Base-by-base conservation (phyloP, 2,113 vertebrate genomes). In the Cisticola juncidis region DNA sequence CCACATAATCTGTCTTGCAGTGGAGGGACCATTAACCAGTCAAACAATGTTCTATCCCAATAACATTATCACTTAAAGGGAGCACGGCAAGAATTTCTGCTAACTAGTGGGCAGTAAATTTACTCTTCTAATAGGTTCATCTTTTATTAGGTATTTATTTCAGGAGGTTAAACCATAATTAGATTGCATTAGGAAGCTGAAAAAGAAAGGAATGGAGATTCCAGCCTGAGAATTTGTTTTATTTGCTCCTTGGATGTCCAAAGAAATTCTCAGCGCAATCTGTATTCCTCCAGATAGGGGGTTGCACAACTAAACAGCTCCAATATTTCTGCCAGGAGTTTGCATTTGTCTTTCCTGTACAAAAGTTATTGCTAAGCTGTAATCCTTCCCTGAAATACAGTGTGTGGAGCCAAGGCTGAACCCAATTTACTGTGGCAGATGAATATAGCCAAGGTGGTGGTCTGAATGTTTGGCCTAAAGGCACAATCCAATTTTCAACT, bases 401-500 rank as follows among this genome's bases (percentile, higher is more conserved):
- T 45, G 94, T 53, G 89, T 5, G 45, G 93, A 98, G 97, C 95
- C 97, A 96, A 69, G 53, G 73, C 97, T 97, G 97, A 98, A 97
- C 98, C 96, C 98, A 97, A 98, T 98, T 98, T 98, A 96, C 96
- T 97, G 97, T 98, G 98, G 98, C 98, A 98, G 98, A 98, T 98
- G 98, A 98, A 97, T 98, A 97, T 94, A 98, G 97, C 98, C 98
- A 98, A 98, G 98, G 98, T 98, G 98, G 98, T 98, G 98, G 98
- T 98, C 98, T 98, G 96, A 98, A 98, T 98, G 98, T 98, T 97
- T 98, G 98, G 98, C 98, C 98, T 98, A 96, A 92, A 98, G 98
- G 98, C 98, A 98, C 98, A 98, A 98, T 98, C 98, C 98, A 98
- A 98, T 98, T 98, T 98, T 98, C 98, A 98, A 98, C 98, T 98